phyloP scores from a whole-genome alignment of 2,797 vertebrate genomes.

The Chromis chromis region DNA sequence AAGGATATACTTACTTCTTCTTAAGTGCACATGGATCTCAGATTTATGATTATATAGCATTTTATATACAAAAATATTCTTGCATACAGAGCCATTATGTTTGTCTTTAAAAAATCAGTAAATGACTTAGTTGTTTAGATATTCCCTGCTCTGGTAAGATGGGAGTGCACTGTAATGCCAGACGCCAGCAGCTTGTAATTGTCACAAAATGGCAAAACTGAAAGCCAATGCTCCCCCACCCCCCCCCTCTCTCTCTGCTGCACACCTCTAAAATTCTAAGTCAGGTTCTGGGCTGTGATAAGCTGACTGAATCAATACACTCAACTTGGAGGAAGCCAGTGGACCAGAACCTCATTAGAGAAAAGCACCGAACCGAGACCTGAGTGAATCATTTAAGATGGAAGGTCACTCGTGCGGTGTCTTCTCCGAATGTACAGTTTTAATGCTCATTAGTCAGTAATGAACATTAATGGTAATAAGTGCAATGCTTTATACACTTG shows the following conservation, averaged over 20 bases:
- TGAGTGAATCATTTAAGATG: conserved; percentile 22
- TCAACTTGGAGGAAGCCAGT: conserved; percentile 19
- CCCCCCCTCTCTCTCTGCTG: not conserved
- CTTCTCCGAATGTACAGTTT: conserved; percentile 27
- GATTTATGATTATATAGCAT: not conserved
- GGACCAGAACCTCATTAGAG: conserved; percentile 55
- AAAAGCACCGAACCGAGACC: conserved; percentile 31
- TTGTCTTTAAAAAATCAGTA: too few species aligned
- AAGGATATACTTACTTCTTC: too few species aligned
- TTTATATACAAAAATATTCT: not conserved
- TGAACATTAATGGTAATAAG: conserved; percentile 22
- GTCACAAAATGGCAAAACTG: conserved; percentile 6
- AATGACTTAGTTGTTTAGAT: not conserved
- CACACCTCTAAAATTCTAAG: conserved; percentile 23
- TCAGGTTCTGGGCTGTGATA: conserved; percentile 29
- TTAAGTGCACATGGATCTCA: too few species aligned
- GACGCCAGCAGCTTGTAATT: not conserved
- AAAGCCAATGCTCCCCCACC: not conserved
- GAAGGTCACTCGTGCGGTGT: conserved; percentile 34
- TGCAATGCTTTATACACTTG: not conserved
- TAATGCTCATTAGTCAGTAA: conserved; percentile 17
- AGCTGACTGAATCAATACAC: conserved; percentile 44
- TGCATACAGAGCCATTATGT: not conserved
- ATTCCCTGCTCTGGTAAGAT: not conserved
- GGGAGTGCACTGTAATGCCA: not conserved